Percentiles rank a stretch among this genome's conserved stretches.
These are phyloP conservation scores for Tenrec ecaudatus DNA, from an alignment of 2,113 vertebrate species.

Conservation along the genomic window DNA sequence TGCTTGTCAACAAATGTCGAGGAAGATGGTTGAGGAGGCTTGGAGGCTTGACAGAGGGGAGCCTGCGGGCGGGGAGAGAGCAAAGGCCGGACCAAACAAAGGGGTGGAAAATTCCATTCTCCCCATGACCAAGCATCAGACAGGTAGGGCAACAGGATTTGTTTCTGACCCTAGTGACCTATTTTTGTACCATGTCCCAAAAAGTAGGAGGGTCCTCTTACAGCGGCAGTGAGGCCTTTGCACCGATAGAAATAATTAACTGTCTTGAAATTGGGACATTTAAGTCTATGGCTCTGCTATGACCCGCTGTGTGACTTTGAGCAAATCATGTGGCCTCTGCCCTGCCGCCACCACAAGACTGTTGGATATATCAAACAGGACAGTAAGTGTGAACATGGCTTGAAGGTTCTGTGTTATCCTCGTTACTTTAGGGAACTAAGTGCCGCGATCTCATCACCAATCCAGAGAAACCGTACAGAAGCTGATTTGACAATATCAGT, in stretches of 20 bases:
- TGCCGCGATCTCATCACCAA: constrained; percentile 1
- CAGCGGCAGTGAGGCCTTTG: neutral
- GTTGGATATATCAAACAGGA: constrained; percentile 28
- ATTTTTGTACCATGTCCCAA: constrained; percentile 2
- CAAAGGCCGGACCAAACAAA: constrained; percentile 34
- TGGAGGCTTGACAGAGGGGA: constrained; percentile 52
- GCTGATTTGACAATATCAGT: neutral
- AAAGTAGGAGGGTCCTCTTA: neutral
- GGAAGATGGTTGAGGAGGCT: constrained; percentile 54
- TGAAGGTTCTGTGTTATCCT: constrained; percentile 16
- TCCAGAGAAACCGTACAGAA: constrained; percentile 22
- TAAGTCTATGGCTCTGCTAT: constrained; percentile 14
- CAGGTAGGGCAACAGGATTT: constrained; percentile 40
- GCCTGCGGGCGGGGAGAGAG: neutral
- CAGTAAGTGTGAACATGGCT: constrained; percentile 7
- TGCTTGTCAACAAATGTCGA: constrained; percentile 75
- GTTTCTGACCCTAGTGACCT: constrained; percentile 60
- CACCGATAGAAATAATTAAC: neutral
- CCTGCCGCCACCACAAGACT: too few relatives aligned
- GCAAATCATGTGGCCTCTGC: neutral
- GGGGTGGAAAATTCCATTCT: constrained; percentile 54
- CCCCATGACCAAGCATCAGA: constrained; percentile 8
- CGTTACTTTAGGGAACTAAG: constrained; percentile 11
- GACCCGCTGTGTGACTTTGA: neutral
- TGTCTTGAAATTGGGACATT: neutral